Evolutionary conservation across 2,888 invertebrate species (phyloP).

Genomic region (Agrilus biguttatus): DNA sequence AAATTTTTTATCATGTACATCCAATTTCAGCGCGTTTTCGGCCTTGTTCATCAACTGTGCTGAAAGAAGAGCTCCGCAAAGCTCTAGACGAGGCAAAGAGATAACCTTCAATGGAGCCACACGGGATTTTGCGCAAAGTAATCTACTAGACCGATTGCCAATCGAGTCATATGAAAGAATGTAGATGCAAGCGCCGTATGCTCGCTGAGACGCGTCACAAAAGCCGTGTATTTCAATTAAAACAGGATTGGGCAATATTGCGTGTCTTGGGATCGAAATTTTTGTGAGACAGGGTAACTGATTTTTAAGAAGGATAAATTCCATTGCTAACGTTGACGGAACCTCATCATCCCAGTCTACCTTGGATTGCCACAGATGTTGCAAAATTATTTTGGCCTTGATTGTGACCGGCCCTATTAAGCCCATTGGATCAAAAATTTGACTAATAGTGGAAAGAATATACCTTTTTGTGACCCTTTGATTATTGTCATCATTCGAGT

Average conservation of each 20-base stretch:
- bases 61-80: constrained; percentile 1
- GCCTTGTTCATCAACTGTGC: background rate
- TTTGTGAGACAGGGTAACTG: background rate
- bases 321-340: background rate
- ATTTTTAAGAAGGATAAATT: constrained; percentile 1
- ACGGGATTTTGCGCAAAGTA: constrained; percentile 2
- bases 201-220: constrained; percentile 3
- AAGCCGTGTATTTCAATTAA: constrained; percentile 2
- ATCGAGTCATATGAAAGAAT: background rate
- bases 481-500: background rate
- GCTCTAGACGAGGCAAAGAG: constrained; percentile 1
- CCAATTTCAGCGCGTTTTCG: background rate
- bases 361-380: too few species aligned
- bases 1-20: too few species aligned
- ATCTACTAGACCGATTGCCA: background rate
- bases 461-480: constrained; percentile 2
- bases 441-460: constrained; percentile 1
- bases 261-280: constrained; percentile 1
- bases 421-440: constrained; percentile 4
- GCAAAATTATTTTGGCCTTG: constrained; percentile 16
- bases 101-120: constrained; percentile 2
- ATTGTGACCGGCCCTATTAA: constrained; percentile 1
- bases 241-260: background rate
- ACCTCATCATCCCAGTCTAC: constrained; percentile 5
- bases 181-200: constrained; percentile 3